These are phyloP conservation scores for Ectropis grisescens DNA, from an alignment of 1,140 invertebrate species.

Conservation along the genomic window DNA sequence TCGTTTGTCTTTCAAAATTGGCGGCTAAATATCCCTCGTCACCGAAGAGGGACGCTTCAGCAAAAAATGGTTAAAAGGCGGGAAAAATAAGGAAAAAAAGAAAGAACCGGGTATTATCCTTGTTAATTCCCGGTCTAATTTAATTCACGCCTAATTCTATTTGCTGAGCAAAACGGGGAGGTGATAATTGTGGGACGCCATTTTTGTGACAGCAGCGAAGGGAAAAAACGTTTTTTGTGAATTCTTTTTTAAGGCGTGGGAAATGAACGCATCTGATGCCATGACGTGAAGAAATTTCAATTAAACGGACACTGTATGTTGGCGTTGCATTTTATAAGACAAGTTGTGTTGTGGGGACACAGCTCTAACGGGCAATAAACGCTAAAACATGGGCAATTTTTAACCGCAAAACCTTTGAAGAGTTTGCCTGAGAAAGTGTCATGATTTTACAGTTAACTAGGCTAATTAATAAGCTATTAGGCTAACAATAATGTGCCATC, in stretches of 20 bases:
- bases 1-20: constrained; percentile 54
- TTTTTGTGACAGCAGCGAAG: constrained; percentile 43
- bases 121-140: constrained; percentile 65
- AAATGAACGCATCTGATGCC: constrained; percentile 5
- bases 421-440: too few species aligned
- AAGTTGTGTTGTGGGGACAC: too few species aligned
- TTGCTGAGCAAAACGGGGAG: constrained; percentile 55
- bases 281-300: too few species aligned
- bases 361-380: too few species aligned
- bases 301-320: too few species aligned
- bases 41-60: constrained; percentile 34
- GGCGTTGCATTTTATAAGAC: too few species aligned
- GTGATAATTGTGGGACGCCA: constrained; percentile 59
- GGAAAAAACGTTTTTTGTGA: constrained; percentile 28
- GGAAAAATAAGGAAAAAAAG: constrained; percentile 48
- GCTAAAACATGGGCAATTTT: too few species aligned
- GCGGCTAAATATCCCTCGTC: constrained; percentile 39
- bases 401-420: too few species aligned
- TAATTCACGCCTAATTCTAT: constrained; percentile 68
- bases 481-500: too few species aligned
- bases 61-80: constrained; percentile 40
- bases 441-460: too few species aligned
- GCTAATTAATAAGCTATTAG: too few species aligned
- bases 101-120: constrained; percentile 52
- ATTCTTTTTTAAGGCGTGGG: constrained; percentile 19